Evolutionary conservation across 2,113 vertebrate species (phyloP), one percentile per base, ranked within the genome.

Genomic region (Nycticorax nycticorax): DNA sequence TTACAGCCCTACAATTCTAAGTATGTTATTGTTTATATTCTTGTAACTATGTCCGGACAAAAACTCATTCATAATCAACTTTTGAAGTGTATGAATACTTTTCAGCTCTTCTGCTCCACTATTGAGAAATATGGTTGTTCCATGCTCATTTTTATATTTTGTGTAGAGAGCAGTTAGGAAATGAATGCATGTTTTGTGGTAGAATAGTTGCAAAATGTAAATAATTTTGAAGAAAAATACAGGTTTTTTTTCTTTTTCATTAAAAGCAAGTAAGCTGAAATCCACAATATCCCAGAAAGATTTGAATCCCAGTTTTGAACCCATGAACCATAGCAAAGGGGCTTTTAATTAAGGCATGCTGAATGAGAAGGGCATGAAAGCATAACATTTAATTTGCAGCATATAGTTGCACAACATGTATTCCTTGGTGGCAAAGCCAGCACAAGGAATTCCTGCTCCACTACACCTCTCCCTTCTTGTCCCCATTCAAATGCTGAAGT

Each of bases 331-430:
- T 79, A 79, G 56, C 52, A 94, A 95, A 89, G 26, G 23, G 82
- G 22, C 47, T 90, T 96, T 92, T 92, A 90, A 96, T 93, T 85
- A 92, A 72, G n/a, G 62, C 82, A 66, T 22, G 23, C 57, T 72
- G 53, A 90, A 60, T 85, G 82, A 43, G 37, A 67, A 78, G 57
- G 75, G 67, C 89, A 92, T 15, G 57, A 68, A 93, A 93, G 66
- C 13, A 2, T 68, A 91, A 92, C 66, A 47, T 88, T 88, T 76
- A 85, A 88, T 93, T 72, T 95, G 57, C 59, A 52, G 62, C 72
- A 23, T 26, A 37, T 0, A 75, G 74, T 72, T 90, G 50, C 52
- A 63, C 47, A n/a, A 22, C 4, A 19, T 7, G 27, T 37, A 79
- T 50, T 85, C 94, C 89, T 82, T 41, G 33, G 71, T 92, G 74